Conservation (phyloP, 2,797 vertebrate genomes). For the Rhinophrynus dorsalis region DNA sequence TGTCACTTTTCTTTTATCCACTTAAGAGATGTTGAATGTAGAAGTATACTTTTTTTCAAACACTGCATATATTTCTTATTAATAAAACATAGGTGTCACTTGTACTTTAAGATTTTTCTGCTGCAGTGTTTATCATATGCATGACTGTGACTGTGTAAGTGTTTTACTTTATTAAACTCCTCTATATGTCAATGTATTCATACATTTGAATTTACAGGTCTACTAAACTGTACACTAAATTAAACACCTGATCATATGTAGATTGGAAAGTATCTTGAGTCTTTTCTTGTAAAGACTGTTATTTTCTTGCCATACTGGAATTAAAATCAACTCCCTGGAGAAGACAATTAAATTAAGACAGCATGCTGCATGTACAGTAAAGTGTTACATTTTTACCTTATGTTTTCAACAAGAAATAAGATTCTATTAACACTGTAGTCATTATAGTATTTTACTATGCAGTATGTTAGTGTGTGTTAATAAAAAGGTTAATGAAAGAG, state of each 20-base stretch:
- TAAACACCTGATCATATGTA: conserved; percentile 62
- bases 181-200: conserved; percentile 47
- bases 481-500: no score
- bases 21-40: no score
- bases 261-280: conserved; percentile 66
- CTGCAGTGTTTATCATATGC: not conserved
- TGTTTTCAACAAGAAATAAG: conserved; percentile 36
- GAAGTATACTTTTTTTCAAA: not conserved
- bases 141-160: conserved; percentile 12
- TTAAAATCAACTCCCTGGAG: conserved; percentile 68
- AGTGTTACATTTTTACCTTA: conserved; percentile 57
- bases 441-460: no score
- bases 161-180: conserved; percentile 17
- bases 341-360: conserved; percentile 72
- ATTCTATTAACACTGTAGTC: not conserved
- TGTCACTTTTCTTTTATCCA: no score
- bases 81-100: not conserved
- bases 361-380: conserved; percentile 59
- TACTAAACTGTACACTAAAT: conserved; percentile 61
- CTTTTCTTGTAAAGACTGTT: conserved; percentile 59
- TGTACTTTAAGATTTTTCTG: not conserved
- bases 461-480: no score
- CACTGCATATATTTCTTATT: no score
- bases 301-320: conserved; percentile 69
- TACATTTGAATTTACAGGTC: conserved; percentile 64